phyloP scores from a whole-genome alignment of 2,888 invertebrate species.

The Drosophila buzzatii region DNA sequence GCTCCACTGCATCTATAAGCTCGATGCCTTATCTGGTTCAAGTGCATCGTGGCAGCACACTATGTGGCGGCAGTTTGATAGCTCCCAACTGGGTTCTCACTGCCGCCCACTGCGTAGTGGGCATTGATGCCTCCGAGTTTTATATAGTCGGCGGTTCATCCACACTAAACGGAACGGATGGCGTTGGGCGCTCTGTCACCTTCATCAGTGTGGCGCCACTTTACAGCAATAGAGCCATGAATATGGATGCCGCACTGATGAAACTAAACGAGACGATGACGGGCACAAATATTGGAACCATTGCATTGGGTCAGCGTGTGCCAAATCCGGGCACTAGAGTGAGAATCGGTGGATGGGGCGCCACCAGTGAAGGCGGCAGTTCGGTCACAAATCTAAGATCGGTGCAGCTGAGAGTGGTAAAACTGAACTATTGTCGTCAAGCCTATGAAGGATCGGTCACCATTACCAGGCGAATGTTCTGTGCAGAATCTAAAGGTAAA shows the following conservation, averaged over 20 bases:
- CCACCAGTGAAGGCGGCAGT: constrained; percentile 38
- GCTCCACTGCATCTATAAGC: constrained; percentile 32
- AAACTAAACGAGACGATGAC: constrained; percentile 38
- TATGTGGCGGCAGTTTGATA: constrained; percentile 72
- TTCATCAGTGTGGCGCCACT: constrained; percentile 6
- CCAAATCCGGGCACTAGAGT: constrained; percentile 30
- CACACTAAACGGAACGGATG: constrained; percentile 44
- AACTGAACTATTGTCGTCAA: not conserved
- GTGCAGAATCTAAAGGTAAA: constrained; percentile 48
- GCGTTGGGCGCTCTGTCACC: constrained; percentile 33
- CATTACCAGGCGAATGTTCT: constrained; percentile 68
- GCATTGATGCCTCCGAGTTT: constrained; percentile 15
- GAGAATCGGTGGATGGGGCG: constrained; percentile 69
- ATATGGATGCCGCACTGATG: constrained; percentile 66
- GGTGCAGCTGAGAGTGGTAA: constrained; percentile 31
- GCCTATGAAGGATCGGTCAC: constrained; percentile 26
- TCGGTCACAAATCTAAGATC: constrained; percentile 36
- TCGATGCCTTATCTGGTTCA: constrained; percentile 45
- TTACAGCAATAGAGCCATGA: constrained; percentile 29
- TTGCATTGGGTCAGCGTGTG: constrained; percentile 33
- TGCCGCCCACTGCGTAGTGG: constrained; percentile 69
- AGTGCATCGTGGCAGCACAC: constrained; percentile 12
- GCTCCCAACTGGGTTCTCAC: constrained; percentile 54
- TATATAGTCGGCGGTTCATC: constrained; percentile 60
- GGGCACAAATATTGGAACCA: constrained; percentile 56